Conservation (phyloP, 2,113 vertebrate species). For the Circaetus cinerascens region DNA sequence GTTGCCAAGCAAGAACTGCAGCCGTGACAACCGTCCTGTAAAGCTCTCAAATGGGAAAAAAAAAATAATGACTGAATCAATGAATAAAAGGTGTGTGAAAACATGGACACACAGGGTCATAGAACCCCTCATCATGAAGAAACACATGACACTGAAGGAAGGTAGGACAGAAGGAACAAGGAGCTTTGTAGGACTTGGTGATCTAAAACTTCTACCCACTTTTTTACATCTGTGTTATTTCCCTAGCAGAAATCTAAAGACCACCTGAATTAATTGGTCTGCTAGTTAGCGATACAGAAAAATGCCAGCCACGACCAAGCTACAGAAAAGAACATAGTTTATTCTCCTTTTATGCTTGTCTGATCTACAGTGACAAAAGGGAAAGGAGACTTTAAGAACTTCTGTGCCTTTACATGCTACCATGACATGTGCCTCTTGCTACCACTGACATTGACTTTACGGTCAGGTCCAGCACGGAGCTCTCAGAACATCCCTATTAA, state of each 20-base stretch:
- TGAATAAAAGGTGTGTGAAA: not conserved
- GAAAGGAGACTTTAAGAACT: not conserved
- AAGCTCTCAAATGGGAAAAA: not conserved
- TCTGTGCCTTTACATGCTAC: not conserved
- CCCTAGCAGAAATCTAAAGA: not conserved
- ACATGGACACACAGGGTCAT: not conserved
- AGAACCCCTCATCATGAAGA: not conserved
- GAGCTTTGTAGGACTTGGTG: fast-evolving
- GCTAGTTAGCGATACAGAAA: not conserved
- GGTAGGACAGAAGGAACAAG: not conserved
- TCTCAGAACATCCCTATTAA: not conserved
- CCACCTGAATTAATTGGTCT: not conserved
- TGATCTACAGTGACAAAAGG: not conserved
- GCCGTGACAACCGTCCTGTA: not conserved
- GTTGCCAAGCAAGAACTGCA: conserved; percentile 39
- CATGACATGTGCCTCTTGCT: not conserved
- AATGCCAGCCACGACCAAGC: not conserved
- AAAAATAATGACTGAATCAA: not conserved
- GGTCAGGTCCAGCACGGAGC: not conserved
- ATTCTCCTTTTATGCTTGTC: not conserved
- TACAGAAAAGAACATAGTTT: not conserved
- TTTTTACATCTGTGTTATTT: not conserved
- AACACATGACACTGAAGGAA: not conserved
- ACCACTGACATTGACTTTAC: not conserved
- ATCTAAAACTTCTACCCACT: not conserved